Base-by-base conservation (phyloP, 2,888 invertebrate species). In the Mimumesa dahlbomi region DNA sequence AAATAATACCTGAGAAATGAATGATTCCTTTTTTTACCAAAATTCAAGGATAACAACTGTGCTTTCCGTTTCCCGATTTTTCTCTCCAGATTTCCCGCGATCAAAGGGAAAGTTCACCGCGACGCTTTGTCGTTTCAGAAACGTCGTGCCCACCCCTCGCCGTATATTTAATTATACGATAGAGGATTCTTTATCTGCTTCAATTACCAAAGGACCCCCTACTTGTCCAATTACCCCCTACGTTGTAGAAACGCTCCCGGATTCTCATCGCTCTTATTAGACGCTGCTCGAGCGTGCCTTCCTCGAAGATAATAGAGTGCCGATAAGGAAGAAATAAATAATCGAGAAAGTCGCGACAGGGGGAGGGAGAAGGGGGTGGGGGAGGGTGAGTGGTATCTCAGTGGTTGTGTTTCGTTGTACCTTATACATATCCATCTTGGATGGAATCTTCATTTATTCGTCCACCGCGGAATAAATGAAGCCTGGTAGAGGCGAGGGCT, bases 161-260 rank as follows among this genome's bases (percentile, higher is more conserved):
- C 50, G 34, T 36, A 58, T 45, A 31, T 64, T 69, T 69, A 69
- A 69, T 59, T 65, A 54, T 43, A 7, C 14, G 18, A 3, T 13
- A 25, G 16, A 38, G 48, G 49, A 65, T 53, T 43, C 48, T 69
- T 49, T 52, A 58, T 49, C 53, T 11, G 29, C 6, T 14, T 21
- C 34, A 16, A 65, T 64, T 48, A 36, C 65, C 38, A 16, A 29
- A 16, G 58, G 13, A 16, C 19, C 42, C 25, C 48, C 3, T 21
- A 21, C 19, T 45, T 16, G 52, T 68, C 53, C 65, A 65, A 69
- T 68, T 68, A 68, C 34, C 14, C 45, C 36, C 45, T 21, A 7
- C 49, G 49, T 36, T 13, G 11, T 36, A 1, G 34, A 34, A 25
- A n/a, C n/a, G 42, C n/a, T 11, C 40, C 25, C 54, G 40, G 13